Percentiles rank a stretch among this genome's conserved stretches.
These are phyloP conservation scores for Apotomis betuletana DNA, from an alignment of 2,888 invertebrate species.

Conservation along the genomic window DNA sequence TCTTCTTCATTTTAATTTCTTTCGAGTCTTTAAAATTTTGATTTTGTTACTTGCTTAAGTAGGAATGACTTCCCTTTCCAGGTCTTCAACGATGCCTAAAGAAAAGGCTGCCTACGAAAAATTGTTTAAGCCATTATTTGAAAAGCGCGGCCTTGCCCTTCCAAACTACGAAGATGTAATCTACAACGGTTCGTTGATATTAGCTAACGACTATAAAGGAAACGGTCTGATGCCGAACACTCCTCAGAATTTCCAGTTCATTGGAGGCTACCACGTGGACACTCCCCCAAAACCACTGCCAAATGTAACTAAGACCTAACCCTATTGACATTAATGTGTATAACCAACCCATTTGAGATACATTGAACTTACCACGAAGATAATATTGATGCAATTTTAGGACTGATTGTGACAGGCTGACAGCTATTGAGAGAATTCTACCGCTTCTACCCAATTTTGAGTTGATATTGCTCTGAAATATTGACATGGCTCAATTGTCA, in stretches of 20 bases:
- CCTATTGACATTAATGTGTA: background rate
- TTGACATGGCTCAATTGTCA: too few species aligned
- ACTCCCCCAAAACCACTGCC: conserved; percentile 23
- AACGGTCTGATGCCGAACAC: conserved; percentile 34
- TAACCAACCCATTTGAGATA: background rate
- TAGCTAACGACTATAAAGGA: conserved; percentile 37
- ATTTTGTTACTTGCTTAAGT: too few species aligned
- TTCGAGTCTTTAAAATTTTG: too few species aligned
- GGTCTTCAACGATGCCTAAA: conserved; percentile 28
- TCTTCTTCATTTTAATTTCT: too few species aligned
- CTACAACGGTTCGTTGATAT: conserved; percentile 39
- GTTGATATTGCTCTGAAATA: too few species aligned
- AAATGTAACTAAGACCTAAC: conserved; percentile 3
- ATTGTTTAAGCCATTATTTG: conserved; percentile 16
- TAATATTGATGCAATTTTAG: too few species aligned
- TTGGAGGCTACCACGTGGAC: conserved; percentile 41
- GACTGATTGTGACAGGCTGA: too few species aligned
- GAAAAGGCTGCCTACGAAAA: conserved; percentile 25
- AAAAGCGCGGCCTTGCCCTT: conserved; percentile 3
- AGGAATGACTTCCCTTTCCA: conserved; percentile 1
- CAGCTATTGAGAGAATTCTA: too few species aligned
- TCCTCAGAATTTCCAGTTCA: conserved; percentile 40
- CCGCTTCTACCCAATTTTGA: too few species aligned
- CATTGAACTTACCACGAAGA: too few species aligned
- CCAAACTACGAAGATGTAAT: conserved; percentile 30